These are phyloP conservation scores for Patella caerulea DNA, from an alignment of 2,888 invertebrate species.

Conservation along the genomic window DNA sequence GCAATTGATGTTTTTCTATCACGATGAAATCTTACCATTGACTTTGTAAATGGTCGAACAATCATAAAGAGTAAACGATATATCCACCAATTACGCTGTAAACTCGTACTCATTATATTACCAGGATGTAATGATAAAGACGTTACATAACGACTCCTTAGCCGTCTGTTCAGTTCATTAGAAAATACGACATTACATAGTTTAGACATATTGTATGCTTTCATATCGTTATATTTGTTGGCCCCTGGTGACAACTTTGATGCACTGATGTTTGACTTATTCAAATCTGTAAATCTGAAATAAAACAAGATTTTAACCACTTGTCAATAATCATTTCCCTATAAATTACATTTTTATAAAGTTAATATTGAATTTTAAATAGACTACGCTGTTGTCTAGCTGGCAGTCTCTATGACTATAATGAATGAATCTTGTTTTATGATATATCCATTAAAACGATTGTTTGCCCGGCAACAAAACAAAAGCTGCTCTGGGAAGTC, in stretches of 20 bases:
- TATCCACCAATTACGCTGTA: constrained; percentile 88
- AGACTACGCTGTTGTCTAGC: too few species aligned
- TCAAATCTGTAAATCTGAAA: constrained; percentile 65
- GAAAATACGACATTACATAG: constrained; percentile 89
- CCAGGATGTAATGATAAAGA: constrained; percentile 68
- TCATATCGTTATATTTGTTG: constrained; percentile 84
- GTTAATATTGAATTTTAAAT: too few species aligned
- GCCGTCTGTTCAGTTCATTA: constrained; percentile 78
- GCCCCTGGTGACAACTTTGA: constrained; percentile 79
- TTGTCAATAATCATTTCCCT: too few species aligned
- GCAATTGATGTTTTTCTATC: too few species aligned
- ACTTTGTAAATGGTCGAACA: constrained; percentile 94
- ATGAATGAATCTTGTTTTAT: too few species aligned
- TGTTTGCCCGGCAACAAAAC: too few species aligned
- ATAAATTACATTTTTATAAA: too few species aligned
- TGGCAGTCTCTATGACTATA: too few species aligned
- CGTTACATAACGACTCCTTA: constrained; percentile 50
- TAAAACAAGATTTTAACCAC: background rate
- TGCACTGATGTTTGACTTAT: constrained; percentile 66
- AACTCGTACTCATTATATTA: constrained; percentile 86
- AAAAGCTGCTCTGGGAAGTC: too few species aligned
- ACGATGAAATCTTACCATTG: constrained; percentile 78
- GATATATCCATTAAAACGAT: too few species aligned
- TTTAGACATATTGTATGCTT: constrained; percentile 89
- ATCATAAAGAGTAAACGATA: constrained; percentile 84